Evolutionary conservation across 2,797 vertebrate species (phyloP).

Genomic region (Podarcis siculus): DNA sequence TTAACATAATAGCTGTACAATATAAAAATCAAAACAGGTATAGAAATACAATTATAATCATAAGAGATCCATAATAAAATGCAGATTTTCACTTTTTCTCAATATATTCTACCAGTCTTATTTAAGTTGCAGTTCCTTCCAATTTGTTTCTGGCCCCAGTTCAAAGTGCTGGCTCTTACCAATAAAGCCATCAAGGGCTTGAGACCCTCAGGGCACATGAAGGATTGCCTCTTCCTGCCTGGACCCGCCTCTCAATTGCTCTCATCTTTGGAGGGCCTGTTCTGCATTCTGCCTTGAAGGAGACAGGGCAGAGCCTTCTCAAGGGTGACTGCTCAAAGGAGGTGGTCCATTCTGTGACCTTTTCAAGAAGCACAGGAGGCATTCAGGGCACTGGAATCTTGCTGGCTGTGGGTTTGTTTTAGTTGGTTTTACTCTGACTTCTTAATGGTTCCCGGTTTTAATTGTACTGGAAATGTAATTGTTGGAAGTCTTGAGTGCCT

Average conservation of each 20-base stretch:
- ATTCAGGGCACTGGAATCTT: neutral
- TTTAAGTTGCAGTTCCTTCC: no score
- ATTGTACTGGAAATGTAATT: neutral
- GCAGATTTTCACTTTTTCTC: neutral
- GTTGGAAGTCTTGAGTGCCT: neutral
- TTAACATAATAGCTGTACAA: no score
- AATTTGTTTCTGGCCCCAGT: no score
- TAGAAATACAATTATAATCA: no score
- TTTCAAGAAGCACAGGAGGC: neutral
- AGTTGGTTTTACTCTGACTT: neutral
- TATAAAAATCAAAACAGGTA: no score
- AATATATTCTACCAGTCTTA: neutral
- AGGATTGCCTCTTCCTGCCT: neutral
- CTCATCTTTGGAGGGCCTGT: neutral
- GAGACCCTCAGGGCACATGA: neutral
- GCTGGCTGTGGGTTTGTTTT: neutral
- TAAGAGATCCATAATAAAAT: no score
- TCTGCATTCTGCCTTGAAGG: neutral
- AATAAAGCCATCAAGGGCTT: neutral
- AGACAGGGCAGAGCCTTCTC: neutral
- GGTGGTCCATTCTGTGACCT: neutral
- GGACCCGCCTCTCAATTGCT: neutral
- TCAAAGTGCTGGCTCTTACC: neutral
- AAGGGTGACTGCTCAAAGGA: neutral
- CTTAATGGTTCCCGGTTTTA: neutral